Conservation (phyloP, 92 coral and sea anemone species). For the Epizoanthus fatuus region DNA sequence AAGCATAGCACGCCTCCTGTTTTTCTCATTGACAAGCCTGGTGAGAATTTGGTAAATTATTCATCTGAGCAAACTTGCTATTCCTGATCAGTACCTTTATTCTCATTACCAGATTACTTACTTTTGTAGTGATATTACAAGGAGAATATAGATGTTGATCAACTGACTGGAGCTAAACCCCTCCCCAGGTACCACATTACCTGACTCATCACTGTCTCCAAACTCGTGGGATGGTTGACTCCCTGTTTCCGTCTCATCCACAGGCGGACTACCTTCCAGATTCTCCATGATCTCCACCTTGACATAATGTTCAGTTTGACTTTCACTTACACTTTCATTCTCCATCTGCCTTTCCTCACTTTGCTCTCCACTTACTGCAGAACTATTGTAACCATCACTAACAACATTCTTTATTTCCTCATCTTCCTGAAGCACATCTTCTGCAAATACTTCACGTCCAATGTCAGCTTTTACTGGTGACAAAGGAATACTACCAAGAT, state of each 20-base stretch:
- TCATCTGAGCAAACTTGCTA: no score
- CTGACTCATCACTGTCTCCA: slow-evolving; percentile 85
- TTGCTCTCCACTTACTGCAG: no score
- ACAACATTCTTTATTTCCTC: not conserved
- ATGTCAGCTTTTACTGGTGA: not conserved
- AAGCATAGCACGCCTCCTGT: no score
- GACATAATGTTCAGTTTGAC: slow-evolving; percentile 85
- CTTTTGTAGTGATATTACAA: no score
- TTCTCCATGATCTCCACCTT: slow-evolving; percentile 83
- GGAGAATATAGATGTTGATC: no score
- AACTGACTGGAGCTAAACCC: no score
- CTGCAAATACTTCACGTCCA: not conserved
- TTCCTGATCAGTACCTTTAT: no score
- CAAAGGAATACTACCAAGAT: slow-evolving; percentile 51
- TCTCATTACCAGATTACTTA: no score
- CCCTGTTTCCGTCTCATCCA: slow-evolving; percentile 54
- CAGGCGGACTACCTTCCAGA: slow-evolving; percentile 62
- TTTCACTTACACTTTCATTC: slow-evolving; percentile 56
- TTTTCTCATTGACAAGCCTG: no score
- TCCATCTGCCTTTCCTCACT: slow-evolving; percentile 27
- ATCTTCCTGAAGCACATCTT: not conserved
- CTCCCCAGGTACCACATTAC: slow-evolving; percentile 9
- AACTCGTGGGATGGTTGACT: slow-evolving; percentile 50
- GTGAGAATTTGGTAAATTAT: no score
- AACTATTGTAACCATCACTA: not conserved